Base-by-base conservation (phyloP, 2,888 invertebrate genomes). In the Callimorpha dominula region DNA sequence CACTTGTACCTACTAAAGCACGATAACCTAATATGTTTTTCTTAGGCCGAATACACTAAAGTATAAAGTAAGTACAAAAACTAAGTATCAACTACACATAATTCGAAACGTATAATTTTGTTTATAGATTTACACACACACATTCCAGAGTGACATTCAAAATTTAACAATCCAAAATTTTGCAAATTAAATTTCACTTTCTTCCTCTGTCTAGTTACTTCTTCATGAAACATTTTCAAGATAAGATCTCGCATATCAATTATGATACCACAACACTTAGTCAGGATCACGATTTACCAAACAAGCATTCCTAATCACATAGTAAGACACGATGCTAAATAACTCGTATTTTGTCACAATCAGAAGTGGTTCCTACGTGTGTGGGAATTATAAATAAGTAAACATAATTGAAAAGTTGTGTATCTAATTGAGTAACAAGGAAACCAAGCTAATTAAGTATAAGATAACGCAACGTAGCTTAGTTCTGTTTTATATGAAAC, bases 371-470 rank as follows among this genome's bases (percentile, higher is more conserved):
- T 7, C 65, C 79, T 71, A 77, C 81, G 76, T 83, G 83, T 84
- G 85, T 78, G 80, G 83, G 64, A 68, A 63, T 74, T 71, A 76
- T 79, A 78, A 80, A 75, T 83, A 65, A 76, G 75, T 79, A 76
- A 79, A 81, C 72, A 76, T 83, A 83, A 85, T 84, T 84, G 85
- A 85, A 84, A 84, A 81, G 77, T 70, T 72, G 78, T 83, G 85
- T 85, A 83, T 49, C 68, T 83, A 79, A 83, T 81, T 83, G 81
- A 83, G 76, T 75, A 83, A 84, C 85, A 78, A 85, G 75, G 73
- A 69, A 81, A 81, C 71, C 72, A 76, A 78, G 81, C 85, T 83
- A 84, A 83, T 84, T 78, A 31, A 31, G 31, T 31, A 83, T 79
- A 78, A 79, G 81, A 81, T 85, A 82, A 78, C 81, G 71, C 68